Evolutionary conservation across 2,888 invertebrate species (phyloP).

Genomic region (Mesodorylaimus sp.): DNA sequence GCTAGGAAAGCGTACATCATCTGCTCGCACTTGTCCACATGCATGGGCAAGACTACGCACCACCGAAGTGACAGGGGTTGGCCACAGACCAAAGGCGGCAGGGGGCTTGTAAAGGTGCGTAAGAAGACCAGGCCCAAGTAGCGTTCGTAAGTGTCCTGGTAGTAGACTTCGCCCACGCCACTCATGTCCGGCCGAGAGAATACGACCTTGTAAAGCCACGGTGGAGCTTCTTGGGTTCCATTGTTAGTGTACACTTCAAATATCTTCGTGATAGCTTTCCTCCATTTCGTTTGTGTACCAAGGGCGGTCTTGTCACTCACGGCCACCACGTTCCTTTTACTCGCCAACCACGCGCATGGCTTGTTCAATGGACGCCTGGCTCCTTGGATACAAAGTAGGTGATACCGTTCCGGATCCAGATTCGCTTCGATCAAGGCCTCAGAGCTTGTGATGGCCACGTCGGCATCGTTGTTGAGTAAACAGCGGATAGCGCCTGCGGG

Average conservation of each 20-base stretch:
- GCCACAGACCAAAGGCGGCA: not conserved
- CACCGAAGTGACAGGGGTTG: not conserved
- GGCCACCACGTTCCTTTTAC: not conserved
- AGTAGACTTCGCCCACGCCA: not conserved
- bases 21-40: not conserved
- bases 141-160: not conserved
- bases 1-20: not conserved
- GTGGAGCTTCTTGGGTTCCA: not conserved
- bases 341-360: slow-evolving; percentile 1
- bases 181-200: not conserved
- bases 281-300: not conserved
- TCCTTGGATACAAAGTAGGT: slow-evolving; percentile 1
- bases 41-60: not conserved
- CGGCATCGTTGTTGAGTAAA: slow-evolving; percentile 56
- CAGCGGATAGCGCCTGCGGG: slow-evolving; percentile 69
- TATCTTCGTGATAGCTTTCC: not conserved
- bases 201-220: not conserved
- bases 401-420: not conserved
- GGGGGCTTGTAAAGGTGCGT: not conserved
- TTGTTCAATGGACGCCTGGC: not conserved
- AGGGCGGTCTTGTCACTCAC: not conserved
- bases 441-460: slow-evolving; percentile 68
- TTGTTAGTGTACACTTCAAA: not conserved
- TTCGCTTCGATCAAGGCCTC: slow-evolving; percentile 42
- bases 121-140: not conserved